Evolutionary conservation across 1,140 invertebrate genomes (phyloP).

Genomic region (Temnothorax curvispinosus): DNA sequence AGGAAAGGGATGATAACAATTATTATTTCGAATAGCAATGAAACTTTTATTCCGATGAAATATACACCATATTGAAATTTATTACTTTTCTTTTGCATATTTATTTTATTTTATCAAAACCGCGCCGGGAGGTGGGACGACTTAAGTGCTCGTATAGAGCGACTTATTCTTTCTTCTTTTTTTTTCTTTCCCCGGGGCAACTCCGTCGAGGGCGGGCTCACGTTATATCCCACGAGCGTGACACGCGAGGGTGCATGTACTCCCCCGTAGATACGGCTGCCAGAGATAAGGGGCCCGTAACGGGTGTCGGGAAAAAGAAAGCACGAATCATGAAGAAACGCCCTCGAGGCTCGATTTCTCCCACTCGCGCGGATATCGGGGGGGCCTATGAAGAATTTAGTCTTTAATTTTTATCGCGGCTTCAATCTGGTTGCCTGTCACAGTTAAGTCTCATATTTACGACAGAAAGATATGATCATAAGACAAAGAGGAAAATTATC

Average conservation of each 20-base stretch:
- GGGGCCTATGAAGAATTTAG: neutral
- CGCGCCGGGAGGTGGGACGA: neutral
- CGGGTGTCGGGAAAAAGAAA: constrained; percentile 61
- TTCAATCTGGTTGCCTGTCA: neutral
- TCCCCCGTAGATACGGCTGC: constrained; percentile 57
- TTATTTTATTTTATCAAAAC: constrained; percentile 11
- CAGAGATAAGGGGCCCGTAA: constrained; percentile 64
- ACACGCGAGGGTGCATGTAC: constrained; percentile 72
- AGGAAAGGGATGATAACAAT: neutral
- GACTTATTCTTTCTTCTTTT: neutral
- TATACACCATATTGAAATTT: neutral
- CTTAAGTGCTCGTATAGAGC: constrained; percentile 11
- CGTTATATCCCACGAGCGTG: constrained; percentile 39
- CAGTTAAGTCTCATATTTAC: neutral
- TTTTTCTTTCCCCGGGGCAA: neutral
- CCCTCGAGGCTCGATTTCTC: constrained; percentile 19
- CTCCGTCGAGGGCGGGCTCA: constrained; percentile 14
- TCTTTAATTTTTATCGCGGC: neutral
- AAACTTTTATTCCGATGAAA: neutral
- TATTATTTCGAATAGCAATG: neutral
- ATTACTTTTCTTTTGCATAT: neutral
- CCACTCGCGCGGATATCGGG: neutral
- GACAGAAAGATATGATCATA: neutral
- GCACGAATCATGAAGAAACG: constrained; percentile 46
- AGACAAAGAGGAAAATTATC: neutral